A percentile compares a stretch with the other conserved stretches of the same genome.
Evolutionary conservation across 2,797 vertebrate genomes (phyloP).

Genomic region (Dendrocincla fuliginosa): DNA sequence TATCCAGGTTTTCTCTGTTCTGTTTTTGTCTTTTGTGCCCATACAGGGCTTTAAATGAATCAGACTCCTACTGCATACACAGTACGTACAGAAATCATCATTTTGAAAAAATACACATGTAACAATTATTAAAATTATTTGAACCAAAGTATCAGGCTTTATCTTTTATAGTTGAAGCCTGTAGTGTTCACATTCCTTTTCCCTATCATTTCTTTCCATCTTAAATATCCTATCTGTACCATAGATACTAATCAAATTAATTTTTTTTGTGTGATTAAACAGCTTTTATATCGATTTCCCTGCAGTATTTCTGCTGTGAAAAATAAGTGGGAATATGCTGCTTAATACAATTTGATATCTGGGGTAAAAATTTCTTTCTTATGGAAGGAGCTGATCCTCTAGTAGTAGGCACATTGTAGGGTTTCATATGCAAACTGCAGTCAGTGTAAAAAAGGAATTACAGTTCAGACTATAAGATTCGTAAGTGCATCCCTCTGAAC

Average conservation of each 20-base stretch:
- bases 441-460: neutral
- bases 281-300: conserved; percentile 4
- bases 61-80: conserved; percentile 48
- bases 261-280: neutral
- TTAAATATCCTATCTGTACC: neutral
- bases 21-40: conserved; percentile 77
- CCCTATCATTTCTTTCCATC: neutral
- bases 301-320: conserved; percentile 38
- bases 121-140: conserved; percentile 74
- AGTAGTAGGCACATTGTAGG: conserved; percentile 29
- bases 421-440: neutral
- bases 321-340: conserved; percentile 16
- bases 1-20: conserved; percentile 65
- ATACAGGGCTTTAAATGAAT: conserved; percentile 76
- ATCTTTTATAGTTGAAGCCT: conserved; percentile 63
- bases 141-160: conserved; percentile 74
- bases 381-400: conserved; percentile 1
- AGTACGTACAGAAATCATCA: conserved; percentile 28
- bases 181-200: conserved; percentile 57
- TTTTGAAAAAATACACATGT: conserved; percentile 56
- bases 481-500: conserved; percentile 3
- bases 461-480: neutral
- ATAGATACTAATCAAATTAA: neutral
- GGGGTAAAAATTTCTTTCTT: neutral
- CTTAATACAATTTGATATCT: neutral